Base-by-base conservation (phyloP, 2,113 vertebrate species). In the Gnathonemus echidnorhynchus region DNA sequence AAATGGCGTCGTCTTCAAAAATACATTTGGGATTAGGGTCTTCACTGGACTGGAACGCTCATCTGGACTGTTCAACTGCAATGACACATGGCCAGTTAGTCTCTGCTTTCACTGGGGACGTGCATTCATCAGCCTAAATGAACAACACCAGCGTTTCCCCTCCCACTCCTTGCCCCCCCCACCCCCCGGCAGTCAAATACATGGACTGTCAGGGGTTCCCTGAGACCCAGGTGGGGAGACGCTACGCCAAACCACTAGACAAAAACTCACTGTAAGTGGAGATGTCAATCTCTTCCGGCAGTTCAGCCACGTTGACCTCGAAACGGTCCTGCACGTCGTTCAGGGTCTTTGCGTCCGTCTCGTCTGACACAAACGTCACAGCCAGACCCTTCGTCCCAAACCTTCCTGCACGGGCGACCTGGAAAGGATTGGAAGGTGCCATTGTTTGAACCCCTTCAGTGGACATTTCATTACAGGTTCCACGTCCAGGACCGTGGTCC, bases 321-420 rank as follows among this genome's bases (percentile, higher is more conserved):
- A 98, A 97, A 21, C 97, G 95, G 90, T 98, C 97, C 90, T 98
- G 97, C 53, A 98, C 97, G 0, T 98, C 97, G 31, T 98, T 98
- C 89, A 98, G 95, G 88, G 93, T 97, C 92, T 97, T 97, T 39
- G 97, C 97, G 42, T 98, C 97, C 0, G 94, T 94, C 88, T 98
- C 97, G 0, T 98, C 97, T 0, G 97, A 98, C 45, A 98, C 97
- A 88, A 98, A 98, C 8, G 97, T 97, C 89, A 98, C 83, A 0
- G 97, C 97, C 93, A 98, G 92, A 52, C 97, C 97, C 93, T 98
- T 98, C 74, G 97, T 98, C 0, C 97, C 97, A 90, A 98, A 98
- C 88, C 97, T 94, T 74, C 97, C 97, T 0, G 97, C 97, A 87
- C 97, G 96, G 45, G 97, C 97, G 91, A 98, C 97, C 97, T 98